phyloP scores from a whole-genome alignment of 2,888 invertebrate species.

The Periphyllus acericola region DNA sequence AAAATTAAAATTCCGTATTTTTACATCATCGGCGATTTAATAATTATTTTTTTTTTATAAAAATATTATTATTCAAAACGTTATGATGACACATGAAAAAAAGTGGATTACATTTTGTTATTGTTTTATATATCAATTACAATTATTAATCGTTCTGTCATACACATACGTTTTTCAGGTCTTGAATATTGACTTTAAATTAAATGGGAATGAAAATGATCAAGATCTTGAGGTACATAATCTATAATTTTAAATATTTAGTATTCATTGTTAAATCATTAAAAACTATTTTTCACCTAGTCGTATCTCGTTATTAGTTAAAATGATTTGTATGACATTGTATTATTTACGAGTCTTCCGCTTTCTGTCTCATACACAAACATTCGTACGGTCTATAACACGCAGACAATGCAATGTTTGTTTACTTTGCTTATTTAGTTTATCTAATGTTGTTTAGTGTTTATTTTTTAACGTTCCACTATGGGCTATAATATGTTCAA shows the following conservation, averaged over 20 bases:
- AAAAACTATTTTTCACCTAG: background rate
- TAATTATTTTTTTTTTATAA: too few relatives aligned
- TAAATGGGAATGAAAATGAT: too few relatives aligned
- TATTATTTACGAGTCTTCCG: background rate
- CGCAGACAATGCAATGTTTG: background rate
- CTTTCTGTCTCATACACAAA: background rate
- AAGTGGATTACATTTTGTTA: too few relatives aligned
- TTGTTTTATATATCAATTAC: too few relatives aligned
- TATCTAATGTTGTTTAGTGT: conserved; percentile 10
- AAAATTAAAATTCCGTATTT: too few relatives aligned
- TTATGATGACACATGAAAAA: too few relatives aligned
- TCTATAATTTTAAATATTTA: background rate
- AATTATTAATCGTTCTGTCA: too few relatives aligned
- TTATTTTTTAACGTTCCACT: background rate
- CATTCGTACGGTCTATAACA: background rate
- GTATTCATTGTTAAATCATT: background rate
- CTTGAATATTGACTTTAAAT: too few relatives aligned
- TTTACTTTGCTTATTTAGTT: conserved; percentile 12
- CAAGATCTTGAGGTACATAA: background rate
- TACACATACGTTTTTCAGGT: too few relatives aligned
- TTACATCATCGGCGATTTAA: too few relatives aligned
- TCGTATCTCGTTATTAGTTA: background rate
- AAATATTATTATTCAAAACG: too few relatives aligned
- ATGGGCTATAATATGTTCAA: background rate
- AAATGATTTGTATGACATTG: background rate